Evolutionary conservation across 2,888 invertebrate genomes (phyloP), one percentile per base, ranked within the genome.

Genomic region (Ichneumoninae sp.): DNA sequence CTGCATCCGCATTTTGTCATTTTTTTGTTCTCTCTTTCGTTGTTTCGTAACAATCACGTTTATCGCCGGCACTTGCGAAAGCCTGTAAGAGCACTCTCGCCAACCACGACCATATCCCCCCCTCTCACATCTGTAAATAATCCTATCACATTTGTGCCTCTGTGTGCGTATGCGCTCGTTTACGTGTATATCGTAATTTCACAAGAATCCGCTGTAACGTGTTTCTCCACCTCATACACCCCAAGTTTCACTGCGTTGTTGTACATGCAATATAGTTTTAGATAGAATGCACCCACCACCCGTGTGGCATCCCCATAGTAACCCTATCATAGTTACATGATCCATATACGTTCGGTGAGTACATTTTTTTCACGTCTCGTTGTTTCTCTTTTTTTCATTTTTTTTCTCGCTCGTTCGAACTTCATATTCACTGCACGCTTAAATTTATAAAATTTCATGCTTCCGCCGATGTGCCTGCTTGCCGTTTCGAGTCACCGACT

Each of bases 301-400:
- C 86, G 89, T 90, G 91, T 89, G 89, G 89, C 89, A 90, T 88
- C 88, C 88, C 87, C 88, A 90, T 89, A 89, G 89, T 91, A 91
- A 90, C 86, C 87, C 90, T 88, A 90, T 90, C 88, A 87, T 91
- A 91, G 89, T 91, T 89, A 89, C 90, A 89, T 89, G 88, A 85
- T 89, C 89, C 87, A 81, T 89, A 79, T 65, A 73, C 82, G 81
- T 86, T 85, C 88, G 93, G 93, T 93, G 93, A 93, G 93, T 93
- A 93, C 89, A 91, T 90, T 91, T 91, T 92, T 91, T 89, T 88
- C 86, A 90, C 73, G 78, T 77, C 82, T 63, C 73, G 52, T 57
- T 74, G 52, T 33, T 73, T 22, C 8, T 57, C 50, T 36, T 44
- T 63, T 70, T 54, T 69, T 36, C n/a, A 3, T 57, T 52, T 36